Conservation (phyloP, 2,888 invertebrate genomes). For the Synergus umbraculus region DNA sequence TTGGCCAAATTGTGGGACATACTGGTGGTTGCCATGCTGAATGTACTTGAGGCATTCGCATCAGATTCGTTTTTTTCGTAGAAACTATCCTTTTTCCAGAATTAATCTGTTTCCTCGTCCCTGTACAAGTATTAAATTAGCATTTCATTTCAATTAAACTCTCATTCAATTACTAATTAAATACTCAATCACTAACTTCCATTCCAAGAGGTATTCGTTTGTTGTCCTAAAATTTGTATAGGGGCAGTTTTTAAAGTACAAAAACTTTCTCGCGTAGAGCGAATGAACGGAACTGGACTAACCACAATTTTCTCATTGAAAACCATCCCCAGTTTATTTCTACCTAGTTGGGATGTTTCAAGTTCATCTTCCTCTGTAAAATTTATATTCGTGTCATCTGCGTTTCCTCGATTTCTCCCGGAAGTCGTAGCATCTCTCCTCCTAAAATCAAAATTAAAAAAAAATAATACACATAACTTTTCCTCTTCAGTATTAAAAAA, state of each 20-base stretch:
- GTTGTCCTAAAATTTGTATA: slow-evolving; percentile 66
- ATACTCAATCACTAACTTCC: slow-evolving; percentile 59
- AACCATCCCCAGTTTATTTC: slow-evolving; percentile 73
- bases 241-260: slow-evolving; percentile 73
- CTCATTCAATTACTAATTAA: background rate
- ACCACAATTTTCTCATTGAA: slow-evolving; percentile 74
- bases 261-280: slow-evolving; percentile 73
- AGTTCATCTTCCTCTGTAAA: slow-evolving; percentile 18
- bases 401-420: slow-evolving; percentile 1
- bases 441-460: background rate
- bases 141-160: background rate
- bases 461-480: background rate
- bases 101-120: slow-evolving; percentile 36
- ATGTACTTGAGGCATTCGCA: slow-evolving; percentile 64
- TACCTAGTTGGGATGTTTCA: slow-evolving; percentile 57
- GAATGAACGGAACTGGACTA: slow-evolving; percentile 72
- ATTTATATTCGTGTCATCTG: background rate
- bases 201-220: slow-evolving; percentile 62
- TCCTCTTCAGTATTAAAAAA: background rate
- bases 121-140: background rate
- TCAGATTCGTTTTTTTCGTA: slow-evolving; percentile 60
- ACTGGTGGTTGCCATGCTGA: slow-evolving; percentile 72
- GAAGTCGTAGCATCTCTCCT: background rate
- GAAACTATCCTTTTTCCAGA: slow-evolving; percentile 52
- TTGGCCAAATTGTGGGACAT: slow-evolving; percentile 69